Evolutionary conservation across 2,113 vertebrate species (phyloP).

Genomic region (Crocuta crocuta): DNA sequence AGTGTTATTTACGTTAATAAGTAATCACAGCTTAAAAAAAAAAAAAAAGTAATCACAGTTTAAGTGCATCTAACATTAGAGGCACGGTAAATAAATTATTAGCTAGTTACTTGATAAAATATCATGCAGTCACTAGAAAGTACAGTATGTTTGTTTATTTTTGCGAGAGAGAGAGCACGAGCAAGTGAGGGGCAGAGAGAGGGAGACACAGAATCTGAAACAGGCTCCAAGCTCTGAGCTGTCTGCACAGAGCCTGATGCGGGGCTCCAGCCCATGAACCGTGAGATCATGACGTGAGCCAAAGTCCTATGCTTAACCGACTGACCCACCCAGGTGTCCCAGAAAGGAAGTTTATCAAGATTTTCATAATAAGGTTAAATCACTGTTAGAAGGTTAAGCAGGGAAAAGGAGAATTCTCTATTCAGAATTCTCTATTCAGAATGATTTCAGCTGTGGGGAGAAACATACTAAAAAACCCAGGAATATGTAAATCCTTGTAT

Average conservation of each 20-base stretch:
- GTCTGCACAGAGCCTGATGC: too few species aligned
- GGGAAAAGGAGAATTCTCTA: slow-evolving; percentile 48
- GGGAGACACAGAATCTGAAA: too few species aligned
- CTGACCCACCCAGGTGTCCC: too few species aligned
- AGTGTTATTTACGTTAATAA: slow-evolving; percentile 33
- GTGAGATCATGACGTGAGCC: too few species aligned
- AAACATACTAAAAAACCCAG: background rate
- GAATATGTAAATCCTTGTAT: slow-evolving; percentile 22
- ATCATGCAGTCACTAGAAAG: background rate
- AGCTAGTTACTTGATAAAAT: slow-evolving; percentile 30
- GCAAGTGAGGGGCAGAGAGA: too few species aligned
- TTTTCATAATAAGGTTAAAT: slow-evolving; percentile 47
- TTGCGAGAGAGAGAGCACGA: too few species aligned
- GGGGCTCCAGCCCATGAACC: too few species aligned
- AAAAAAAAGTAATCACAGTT: background rate
- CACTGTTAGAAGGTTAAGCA: slow-evolving; percentile 33
- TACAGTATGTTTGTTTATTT: too few species aligned
- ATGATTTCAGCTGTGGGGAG: slow-evolving; percentile 11
- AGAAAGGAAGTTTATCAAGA: slow-evolving; percentile 18
- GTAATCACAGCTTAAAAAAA: background rate
- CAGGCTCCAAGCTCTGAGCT: too few species aligned
- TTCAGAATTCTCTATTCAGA: slow-evolving; percentile 59
- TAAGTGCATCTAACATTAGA: slow-evolving; percentile 12
- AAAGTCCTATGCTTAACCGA: too few species aligned
- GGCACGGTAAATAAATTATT: slow-evolving; percentile 35